Evolutionary conservation across 2,888 invertebrate species (phyloP).

Genomic region (Pecten maximus): DNA sequence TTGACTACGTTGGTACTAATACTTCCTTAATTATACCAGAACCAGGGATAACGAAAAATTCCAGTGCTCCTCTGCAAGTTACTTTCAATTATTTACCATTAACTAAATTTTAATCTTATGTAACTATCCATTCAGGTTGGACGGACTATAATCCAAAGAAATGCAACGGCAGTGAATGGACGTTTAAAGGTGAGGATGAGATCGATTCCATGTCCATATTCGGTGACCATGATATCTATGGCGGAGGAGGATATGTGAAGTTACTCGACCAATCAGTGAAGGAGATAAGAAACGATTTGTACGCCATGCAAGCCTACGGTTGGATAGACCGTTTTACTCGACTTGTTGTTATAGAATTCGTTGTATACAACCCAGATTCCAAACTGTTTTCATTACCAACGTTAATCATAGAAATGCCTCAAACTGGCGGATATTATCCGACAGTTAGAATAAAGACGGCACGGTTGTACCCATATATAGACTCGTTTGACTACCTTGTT

Average conservation of each 20-base stretch:
- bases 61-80: no score
- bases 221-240: slow-evolving; percentile 31
- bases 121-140: slow-evolving; percentile 36
- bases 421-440: background rate
- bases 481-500: slow-evolving; percentile 38
- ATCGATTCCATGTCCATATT: slow-evolving; percentile 23
- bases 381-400: slow-evolving; percentile 42
- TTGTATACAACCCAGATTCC: slow-evolving; percentile 40
- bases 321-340: slow-evolving; percentile 45
- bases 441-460: background rate
- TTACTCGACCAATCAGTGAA: slow-evolving; percentile 15
- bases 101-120: background rate
- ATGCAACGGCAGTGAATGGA: slow-evolving; percentile 26
- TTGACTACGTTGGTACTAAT: no score
- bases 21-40: no score
- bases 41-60: no score
- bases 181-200: background rate
- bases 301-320: background rate
- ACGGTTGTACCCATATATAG: slow-evolving; percentile 43
- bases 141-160: background rate
- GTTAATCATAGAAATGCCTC: slow-evolving; percentile 35
- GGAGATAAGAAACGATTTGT: slow-evolving; percentile 28
- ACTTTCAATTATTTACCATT: no score
- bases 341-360: slow-evolving; percentile 39
- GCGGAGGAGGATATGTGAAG: slow-evolving; percentile 40